Conservation (phyloP, 2,888 invertebrate species). For the Chironomus tentans region DNA sequence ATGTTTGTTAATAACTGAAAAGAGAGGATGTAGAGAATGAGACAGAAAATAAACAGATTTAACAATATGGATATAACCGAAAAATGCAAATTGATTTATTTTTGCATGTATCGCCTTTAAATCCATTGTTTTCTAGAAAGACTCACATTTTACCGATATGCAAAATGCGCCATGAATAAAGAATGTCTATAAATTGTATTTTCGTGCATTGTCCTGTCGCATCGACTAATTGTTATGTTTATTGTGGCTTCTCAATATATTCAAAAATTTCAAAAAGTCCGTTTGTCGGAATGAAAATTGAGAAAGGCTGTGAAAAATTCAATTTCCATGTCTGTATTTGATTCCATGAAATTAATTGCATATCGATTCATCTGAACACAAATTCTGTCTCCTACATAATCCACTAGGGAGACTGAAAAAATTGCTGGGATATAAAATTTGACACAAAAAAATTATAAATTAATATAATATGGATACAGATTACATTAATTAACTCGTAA, state of each 20-base stretch:
- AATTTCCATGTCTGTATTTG: too few relatives aligned
- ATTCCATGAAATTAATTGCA: background rate
- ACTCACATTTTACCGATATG: background rate
- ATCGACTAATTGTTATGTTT: slow-evolving; percentile 17
- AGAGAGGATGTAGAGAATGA: background rate
- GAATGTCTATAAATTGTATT: slow-evolving; percentile 5
- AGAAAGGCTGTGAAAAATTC: too few relatives aligned
- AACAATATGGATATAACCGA: background rate
- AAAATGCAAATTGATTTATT: slow-evolving; percentile 20
- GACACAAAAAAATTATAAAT: background rate
- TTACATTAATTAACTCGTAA: slow-evolving; percentile 4
- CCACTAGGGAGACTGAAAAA: too few relatives aligned
- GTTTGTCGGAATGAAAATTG: too few relatives aligned
- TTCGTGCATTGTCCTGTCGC: slow-evolving; percentile 13
- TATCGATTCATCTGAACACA: too few relatives aligned
- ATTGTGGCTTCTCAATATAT: background rate
- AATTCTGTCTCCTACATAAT: background rate
- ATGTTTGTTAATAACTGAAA: slow-evolving; percentile 6
- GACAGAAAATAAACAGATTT: background rate
- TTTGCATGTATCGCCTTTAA: background rate
- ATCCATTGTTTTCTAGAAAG: background rate
- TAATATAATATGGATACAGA: background rate
- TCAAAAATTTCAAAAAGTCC: background rate
- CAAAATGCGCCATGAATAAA: background rate
- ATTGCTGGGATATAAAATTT: too few relatives aligned